phyloP scores from a whole-genome alignment of 1,140 invertebrate species.

The Oncopodura yosiiana region DNA sequence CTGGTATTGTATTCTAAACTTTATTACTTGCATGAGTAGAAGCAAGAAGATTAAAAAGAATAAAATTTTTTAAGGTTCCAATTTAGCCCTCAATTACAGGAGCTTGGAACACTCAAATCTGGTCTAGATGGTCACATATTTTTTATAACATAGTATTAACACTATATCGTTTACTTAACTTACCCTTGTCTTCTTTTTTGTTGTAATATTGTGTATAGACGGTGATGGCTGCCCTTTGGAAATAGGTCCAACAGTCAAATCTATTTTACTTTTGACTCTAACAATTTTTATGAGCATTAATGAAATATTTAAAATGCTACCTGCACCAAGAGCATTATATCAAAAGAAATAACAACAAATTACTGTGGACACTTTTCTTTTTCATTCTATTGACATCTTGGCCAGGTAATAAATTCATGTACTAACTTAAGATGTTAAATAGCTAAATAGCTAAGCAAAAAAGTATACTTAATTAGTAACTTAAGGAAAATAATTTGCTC shows the following conservation, averaged over 20 bases:
- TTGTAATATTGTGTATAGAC: not conserved
- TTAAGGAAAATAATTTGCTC: no score
- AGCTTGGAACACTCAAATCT: conserved; percentile 22
- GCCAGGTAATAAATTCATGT: no score
- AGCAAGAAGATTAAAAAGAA: not conserved
- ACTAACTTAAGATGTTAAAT: not conserved
- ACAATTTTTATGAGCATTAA: conserved; percentile 32
- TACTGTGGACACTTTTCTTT: conserved; percentile 30
- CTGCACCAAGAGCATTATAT: conserved; percentile 27
- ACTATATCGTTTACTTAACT: not conserved
- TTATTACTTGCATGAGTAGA: not conserved
- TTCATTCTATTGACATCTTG: conserved; percentile 34
- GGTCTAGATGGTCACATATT: conserved; percentile 13
- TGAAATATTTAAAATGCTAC: conserved; percentile 34
- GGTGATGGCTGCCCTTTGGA: conserved; percentile 32
- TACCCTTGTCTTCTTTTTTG: not conserved
- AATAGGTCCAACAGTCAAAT: conserved; percentile 35
- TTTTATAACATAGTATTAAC: not conserved
- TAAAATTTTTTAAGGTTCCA: not conserved
- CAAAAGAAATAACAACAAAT: conserved; percentile 22
- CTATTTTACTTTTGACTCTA: conserved; percentile 27
- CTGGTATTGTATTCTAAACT: conserved; percentile 14
- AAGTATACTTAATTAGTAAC: no score
- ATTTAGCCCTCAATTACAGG: conserved; percentile 1
- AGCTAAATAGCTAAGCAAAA: no score